A percentile compares a stretch with the other conserved stretches of the same genome.
Evolutionary conservation across 64 coral and sea anemone genomes (phyloP).

Genomic region (Porites australiensis): DNA sequence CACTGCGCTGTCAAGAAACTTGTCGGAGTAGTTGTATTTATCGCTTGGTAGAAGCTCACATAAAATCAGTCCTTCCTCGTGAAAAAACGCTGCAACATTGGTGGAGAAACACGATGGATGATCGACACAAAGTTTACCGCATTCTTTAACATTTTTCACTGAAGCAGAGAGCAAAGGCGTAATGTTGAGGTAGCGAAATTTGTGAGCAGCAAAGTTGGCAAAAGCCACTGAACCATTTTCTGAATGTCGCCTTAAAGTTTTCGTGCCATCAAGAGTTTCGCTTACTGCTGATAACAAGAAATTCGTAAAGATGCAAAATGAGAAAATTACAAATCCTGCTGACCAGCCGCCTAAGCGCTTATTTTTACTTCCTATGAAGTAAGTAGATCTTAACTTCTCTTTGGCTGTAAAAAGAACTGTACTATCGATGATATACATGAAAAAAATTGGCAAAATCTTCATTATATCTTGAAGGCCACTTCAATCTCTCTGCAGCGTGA

Average conservation of each 20-base stretch:
- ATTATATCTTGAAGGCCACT: no score
- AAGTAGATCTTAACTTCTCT: no score
- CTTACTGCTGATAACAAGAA: no score
- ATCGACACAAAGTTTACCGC: constrained; percentile 3
- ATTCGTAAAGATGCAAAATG: no score
- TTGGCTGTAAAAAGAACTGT: no score
- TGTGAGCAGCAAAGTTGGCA: not conserved
- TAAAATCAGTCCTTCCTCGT: not conserved
- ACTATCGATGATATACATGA: no score
- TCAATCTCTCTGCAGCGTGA: no score
- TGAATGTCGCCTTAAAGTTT: not conserved
- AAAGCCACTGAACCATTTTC: not conserved
- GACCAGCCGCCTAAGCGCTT: no score
- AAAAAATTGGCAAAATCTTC: no score
- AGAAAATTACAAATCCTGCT: no score
- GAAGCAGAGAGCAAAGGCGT: not conserved
- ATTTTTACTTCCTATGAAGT: no score
- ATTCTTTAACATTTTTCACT: not conserved
- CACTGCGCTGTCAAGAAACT: not conserved
- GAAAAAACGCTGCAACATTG: not conserved
- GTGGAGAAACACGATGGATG: constrained; percentile 11
- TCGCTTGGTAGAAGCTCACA: constrained; percentile 28
- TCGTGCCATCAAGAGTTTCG: constrained; percentile 21
- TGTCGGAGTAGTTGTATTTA: constrained; percentile 2
- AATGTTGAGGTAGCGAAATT: not conserved